Evolutionary conservation across 2,797 vertebrate species (phyloP), one percentile per base, ranked within the genome.

Genomic region (Peromyscus attwateri): DNA sequence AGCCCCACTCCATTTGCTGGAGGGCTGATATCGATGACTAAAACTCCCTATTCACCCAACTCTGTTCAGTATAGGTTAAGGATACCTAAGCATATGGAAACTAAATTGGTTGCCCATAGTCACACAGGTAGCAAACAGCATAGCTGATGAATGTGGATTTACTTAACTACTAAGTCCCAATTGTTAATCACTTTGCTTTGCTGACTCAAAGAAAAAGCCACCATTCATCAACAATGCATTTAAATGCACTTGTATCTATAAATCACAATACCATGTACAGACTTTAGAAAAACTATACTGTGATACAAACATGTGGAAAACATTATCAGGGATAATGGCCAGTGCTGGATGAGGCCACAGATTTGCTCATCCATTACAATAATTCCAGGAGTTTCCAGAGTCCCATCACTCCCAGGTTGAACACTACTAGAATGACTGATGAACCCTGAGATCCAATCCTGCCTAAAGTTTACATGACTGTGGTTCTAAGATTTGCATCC

Each of bases 191-290:
- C 34, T 70, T 37, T 70, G 55, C 27, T 83, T 17, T 55, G 43
- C n/a, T 46, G 37, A 82, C 37, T 76, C 87, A 57, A 76, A 37
- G 46, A 34, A 64, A 90, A n/a, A 9, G 19, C 8, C 27, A 57
- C 52, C 34, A 49, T 87, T 89, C 34, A 93, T 25, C 82, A 80
- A 89, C 31, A 89, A 12, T 29, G 66, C 12, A 95, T 91, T 95
- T 92, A 17, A 87, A 76, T 68, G 10, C 55, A 73, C 55, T 93
- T 88, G 52, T 49, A 84, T 62, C 82, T 89, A 71, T 43, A 89
- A 88, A 37, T 71, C 49, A 96, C n/a, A 92, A 92, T 4, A 80
- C 82, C 13, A 89, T 87, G 49, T 52, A 89, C 46, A 95, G 14
- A 64, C 29, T 87, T 93, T 31, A 57, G 57, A 81, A 87, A 93